phyloP scores from a whole-genome alignment of 1,140 invertebrate species.

The Drosophila simulans region DNA sequence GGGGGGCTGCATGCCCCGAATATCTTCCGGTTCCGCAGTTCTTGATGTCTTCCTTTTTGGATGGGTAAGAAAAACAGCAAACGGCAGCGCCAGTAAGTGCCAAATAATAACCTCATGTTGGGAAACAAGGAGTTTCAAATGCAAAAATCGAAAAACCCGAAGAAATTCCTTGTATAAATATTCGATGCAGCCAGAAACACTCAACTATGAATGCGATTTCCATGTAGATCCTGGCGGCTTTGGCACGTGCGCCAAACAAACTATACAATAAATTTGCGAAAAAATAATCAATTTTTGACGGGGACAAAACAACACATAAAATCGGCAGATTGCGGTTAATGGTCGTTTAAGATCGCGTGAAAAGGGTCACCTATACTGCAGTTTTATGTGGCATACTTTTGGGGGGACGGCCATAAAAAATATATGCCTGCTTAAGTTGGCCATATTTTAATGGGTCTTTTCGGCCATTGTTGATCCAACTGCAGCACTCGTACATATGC shows the following conservation, averaged over 20 bases:
- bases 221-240: slow-evolving; percentile 49
- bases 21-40: slow-evolving; percentile 73
- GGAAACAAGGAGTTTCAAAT: slow-evolving; percentile 15
- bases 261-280: slow-evolving; percentile 20
- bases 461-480: slow-evolving; percentile 41
- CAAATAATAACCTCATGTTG: slow-evolving; percentile 44
- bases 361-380: slow-evolving; percentile 40
- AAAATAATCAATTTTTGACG: slow-evolving; percentile 38
- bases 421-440: slow-evolving; percentile 8
- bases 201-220: slow-evolving; percentile 65
- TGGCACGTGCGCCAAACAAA: slow-evolving; percentile 33
- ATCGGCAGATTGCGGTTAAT: slow-evolving; percentile 29
- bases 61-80: neutral
- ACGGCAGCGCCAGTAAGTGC: slow-evolving; percentile 11
- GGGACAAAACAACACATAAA: neutral
- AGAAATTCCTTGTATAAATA: slow-evolving; percentile 19
- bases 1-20: slow-evolving; percentile 56
- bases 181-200: slow-evolving; percentile 33
- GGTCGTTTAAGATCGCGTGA: slow-evolving; percentile 42
- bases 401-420: slow-evolving; percentile 15
- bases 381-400: slow-evolving; percentile 27
- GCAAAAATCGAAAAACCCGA: neutral
- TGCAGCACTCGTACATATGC: slow-evolving; percentile 22
- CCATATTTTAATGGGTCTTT: slow-evolving; percentile 34
- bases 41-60: slow-evolving; percentile 74